A percentile compares a stretch with the other conserved stretches of the same genome.
These are phyloP conservation scores for Budorcas taxicolor DNA, from an alignment of 2,113 vertebrate species.

Conservation along the genomic window DNA sequence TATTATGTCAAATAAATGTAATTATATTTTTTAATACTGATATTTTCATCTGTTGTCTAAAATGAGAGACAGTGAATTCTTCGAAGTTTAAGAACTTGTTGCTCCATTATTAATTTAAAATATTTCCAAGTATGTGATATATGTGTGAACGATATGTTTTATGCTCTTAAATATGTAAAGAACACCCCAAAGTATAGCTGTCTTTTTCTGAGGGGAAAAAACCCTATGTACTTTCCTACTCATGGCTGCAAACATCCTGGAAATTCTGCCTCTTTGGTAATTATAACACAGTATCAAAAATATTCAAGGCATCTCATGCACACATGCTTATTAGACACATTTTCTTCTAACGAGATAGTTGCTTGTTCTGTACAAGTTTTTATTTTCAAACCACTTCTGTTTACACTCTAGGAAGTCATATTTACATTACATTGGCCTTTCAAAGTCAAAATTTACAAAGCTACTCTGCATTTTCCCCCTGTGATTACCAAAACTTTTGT, in stretches of 20 bases:
- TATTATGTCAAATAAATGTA: not conserved
- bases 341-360: constrained; percentile 22
- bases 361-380: constrained; percentile 1
- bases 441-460: constrained; percentile 63
- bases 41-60: not conserved
- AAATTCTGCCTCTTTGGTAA: constrained; percentile 44
- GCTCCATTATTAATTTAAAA: constrained; percentile 1
- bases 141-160: not conserved
- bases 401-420: constrained; percentile 59
- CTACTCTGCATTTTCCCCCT: not conserved
- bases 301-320: constrained; percentile 26
- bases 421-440: constrained; percentile 64
- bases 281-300: constrained; percentile 1
- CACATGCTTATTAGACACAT: not conserved
- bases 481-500: constrained; percentile 57
- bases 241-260: constrained; percentile 18
- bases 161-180: constrained; percentile 5
- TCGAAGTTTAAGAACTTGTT: not conserved
- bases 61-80: not conserved
- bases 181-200: not conserved
- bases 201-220: not conserved
- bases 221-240: not conserved
- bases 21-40: not conserved
- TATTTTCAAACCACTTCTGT: constrained; percentile 60
- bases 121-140: constrained; percentile 14